These are phyloP conservation scores for Formica aserva DNA, from an alignment of 2,888 invertebrate species.

Conservation along the genomic window DNA sequence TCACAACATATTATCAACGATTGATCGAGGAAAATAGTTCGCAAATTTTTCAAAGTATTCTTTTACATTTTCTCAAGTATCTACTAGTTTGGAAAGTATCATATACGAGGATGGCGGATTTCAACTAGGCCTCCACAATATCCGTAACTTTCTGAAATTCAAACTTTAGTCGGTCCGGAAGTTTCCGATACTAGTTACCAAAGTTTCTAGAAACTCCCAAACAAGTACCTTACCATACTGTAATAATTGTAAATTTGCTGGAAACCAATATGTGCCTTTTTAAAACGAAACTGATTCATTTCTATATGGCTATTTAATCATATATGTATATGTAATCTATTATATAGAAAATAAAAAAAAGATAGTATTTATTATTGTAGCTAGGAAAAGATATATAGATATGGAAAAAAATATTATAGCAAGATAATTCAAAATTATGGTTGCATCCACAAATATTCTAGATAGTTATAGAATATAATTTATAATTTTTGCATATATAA, in stretches of 20 bases:
- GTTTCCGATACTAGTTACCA: conserved; percentile 39
- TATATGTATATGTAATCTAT: background rate
- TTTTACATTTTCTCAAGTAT: background rate
- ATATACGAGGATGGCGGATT: background rate
- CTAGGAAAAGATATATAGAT: background rate
- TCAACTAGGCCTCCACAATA: conserved; percentile 39
- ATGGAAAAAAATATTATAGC: background rate
- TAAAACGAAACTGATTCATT: conserved; percentile 3
- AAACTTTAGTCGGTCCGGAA: conserved; percentile 31
- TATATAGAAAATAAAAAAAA: background rate
- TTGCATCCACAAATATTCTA: background rate
- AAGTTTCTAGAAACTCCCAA: conserved; percentile 40
- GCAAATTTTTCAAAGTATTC: background rate
- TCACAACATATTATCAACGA: background rate
- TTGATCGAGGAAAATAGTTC: background rate
- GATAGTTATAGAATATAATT: background rate
- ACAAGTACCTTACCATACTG: conserved; percentile 11
- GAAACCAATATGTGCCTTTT: conserved; percentile 20
- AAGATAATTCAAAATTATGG: background rate
- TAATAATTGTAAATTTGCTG: conserved; percentile 49
- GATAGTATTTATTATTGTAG: background rate
- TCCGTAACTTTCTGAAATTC: conserved; percentile 42
- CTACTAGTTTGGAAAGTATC: conserved; percentile 17
- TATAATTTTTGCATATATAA: background rate
- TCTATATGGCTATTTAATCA: background rate